Evolutionary conservation across 2,888 invertebrate genomes (phyloP).

Genomic region (Sicus ferrugineus): DNA sequence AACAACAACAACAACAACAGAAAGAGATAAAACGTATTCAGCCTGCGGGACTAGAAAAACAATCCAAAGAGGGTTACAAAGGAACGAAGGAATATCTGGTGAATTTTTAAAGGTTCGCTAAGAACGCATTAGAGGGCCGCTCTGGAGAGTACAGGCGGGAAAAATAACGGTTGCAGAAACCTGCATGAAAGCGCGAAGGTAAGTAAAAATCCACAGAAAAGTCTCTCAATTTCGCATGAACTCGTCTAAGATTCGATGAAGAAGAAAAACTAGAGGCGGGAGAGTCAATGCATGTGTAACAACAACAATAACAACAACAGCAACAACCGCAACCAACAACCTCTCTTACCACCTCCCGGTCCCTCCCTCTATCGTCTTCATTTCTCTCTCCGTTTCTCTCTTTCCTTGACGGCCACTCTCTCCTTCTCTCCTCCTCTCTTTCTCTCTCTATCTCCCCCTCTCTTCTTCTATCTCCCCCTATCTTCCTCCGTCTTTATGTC

Average conservation of each 20-base stretch:
- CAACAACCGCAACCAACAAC: not conserved
- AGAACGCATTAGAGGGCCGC: constrained; percentile 2
- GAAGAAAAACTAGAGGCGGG: not conserved
- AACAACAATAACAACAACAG: not conserved
- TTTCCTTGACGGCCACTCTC: too few relatives aligned
- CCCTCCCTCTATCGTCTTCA: too few relatives aligned
- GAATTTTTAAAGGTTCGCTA: constrained; percentile 27
- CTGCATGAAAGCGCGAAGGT: too few relatives aligned
- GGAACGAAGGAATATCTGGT: constrained; percentile 30
- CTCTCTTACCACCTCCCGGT: not conserved
- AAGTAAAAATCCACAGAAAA: too few relatives aligned
- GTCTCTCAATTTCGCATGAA: too few relatives aligned
- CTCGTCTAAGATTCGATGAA: too few relatives aligned
- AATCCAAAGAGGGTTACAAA: constrained; percentile 38
- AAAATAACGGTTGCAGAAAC: not conserved
- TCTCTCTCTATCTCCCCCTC: too few relatives aligned
- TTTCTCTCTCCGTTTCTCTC: constrained; percentile 39
- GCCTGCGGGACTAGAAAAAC: constrained; percentile 30
- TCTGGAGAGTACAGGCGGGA: not conserved
- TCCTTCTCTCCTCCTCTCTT: too few relatives aligned
- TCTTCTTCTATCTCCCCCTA: too few relatives aligned
- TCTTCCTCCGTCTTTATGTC: too few relatives aligned
- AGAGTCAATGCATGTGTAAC: too few relatives aligned
- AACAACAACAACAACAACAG: constrained; percentile 32
- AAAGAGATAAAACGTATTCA: constrained; percentile 26